Evolutionary conservation across 53 echinoderm and acorn worm genomes (phyloP), one percentile per base, ranked within the genome.

Genomic region (Crossaster papposus): DNA sequence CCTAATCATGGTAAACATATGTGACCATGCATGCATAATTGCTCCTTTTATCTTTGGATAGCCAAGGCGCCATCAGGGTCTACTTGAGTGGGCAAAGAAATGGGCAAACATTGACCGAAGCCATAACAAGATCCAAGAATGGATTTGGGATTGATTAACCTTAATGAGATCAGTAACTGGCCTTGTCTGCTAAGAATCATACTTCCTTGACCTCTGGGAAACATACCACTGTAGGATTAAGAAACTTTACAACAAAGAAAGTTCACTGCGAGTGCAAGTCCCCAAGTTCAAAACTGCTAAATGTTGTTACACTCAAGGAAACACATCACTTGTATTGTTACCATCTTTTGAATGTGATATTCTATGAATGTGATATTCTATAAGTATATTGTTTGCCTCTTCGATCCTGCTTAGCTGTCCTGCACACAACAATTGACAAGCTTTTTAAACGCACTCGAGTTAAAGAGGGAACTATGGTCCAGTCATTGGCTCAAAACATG

Each of bases 401-500:
- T n/a, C 14, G 15, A 36, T 64, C 37, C 17, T 26, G 23, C 35
- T 64, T 22, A 30, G 22, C 33, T 44, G 44, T 44, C 44, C 44
- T 44, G 44, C 44, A 44, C 53, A 51, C 72, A 72, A 71, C 71
- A 72, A 72, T 83, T 83, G 84, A 83, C 84, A 83, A 51, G 84
- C 71, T 83, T 83, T 44, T 83, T 83, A 83, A 82, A 17, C 38
- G 30, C 71, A 83, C 83, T 83, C n/a, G n/a, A n/a, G n/a, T n/a
- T 64, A 83, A 24, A 28, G 55, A 28, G 3, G 32, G 36, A 2
- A 31, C 82, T 22, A 64, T 68, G 35, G 83, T 68, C 65, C 83
- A 37, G 68, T 35, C 83, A 35, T 72, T 72, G 83, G 20, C 54
- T 72, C 44, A 51, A 83, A 72, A 52, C 10, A 68, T 11, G 72